These are phyloP conservation scores for Progne subis DNA, from an alignment of 2,113 vertebrate genomes.

Conservation along the genomic window DNA sequence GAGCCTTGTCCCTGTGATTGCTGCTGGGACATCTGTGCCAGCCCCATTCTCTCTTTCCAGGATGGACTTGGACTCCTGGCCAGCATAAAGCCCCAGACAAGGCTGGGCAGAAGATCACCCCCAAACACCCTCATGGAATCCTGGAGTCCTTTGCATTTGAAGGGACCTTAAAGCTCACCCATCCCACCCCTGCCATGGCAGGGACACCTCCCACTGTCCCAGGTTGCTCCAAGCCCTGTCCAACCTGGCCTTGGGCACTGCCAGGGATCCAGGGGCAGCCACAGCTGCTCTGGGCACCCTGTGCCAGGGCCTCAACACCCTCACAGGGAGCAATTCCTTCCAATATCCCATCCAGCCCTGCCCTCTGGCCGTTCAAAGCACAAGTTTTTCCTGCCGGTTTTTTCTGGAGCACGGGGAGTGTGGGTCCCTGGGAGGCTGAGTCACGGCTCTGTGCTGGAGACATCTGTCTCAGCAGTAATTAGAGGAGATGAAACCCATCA, in stretches of 20 bases:
- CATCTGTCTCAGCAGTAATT: neutral
- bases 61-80: neutral
- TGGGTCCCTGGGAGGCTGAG: neutral
- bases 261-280: neutral
- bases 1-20: rapidly evolving
- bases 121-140: neutral
- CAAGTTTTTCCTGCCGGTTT: rapidly evolving
- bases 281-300: neutral
- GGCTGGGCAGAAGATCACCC: neutral
- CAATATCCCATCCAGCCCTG: rapidly evolving
- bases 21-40: neutral
- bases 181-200: neutral
- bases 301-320: neutral
- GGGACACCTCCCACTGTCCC: neutral
- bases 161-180: neutral
- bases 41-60: neutral
- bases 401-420: neutral
- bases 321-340: neutral
- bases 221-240: neutral
- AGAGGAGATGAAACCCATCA: neutral
- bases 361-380: neutral
- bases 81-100: neutral
- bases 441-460: neutral
- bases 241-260: neutral
- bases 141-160: neutral